phyloP scores from a whole-genome alignment of 2,113 vertebrate species.

The Alectura lathami region DNA sequence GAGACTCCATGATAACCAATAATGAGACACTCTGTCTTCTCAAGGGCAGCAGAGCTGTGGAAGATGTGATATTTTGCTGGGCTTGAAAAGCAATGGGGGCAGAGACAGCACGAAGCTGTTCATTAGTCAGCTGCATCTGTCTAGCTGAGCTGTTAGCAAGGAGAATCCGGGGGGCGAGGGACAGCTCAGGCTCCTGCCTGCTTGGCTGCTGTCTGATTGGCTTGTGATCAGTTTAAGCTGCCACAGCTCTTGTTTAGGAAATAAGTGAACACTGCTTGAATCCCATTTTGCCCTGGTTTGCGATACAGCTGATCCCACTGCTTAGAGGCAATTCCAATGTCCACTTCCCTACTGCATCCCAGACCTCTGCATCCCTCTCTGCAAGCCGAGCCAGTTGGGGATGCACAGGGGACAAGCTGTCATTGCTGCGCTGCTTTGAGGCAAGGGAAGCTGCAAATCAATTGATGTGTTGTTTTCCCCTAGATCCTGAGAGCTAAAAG shows the following conservation, averaged over 20 bases:
- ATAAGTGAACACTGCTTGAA: neutral
- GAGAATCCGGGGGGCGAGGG: neutral
- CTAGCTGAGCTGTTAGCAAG: neutral
- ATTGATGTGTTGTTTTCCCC: neutral
- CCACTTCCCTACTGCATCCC: neutral
- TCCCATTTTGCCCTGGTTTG: neutral
- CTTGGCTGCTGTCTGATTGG: neutral
- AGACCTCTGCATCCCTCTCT: neutral
- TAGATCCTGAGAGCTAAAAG: neutral
- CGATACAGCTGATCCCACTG: neutral
- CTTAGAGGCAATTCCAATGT: neutral
- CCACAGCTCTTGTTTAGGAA: neutral
- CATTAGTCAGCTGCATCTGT: neutral
- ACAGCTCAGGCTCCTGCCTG: neutral
- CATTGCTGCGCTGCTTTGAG: accelerated
- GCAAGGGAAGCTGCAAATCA: neutral
- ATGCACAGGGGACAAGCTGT: neutral
- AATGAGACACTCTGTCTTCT: slow-evolving; percentile 52
- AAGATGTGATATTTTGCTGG: neutral
- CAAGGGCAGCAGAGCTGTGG: neutral
- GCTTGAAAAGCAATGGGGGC: neutral
- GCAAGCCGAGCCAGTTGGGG: neutral
- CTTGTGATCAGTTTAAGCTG: neutral
- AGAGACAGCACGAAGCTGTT: neutral
- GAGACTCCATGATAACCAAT: neutral